Percentiles rank a stretch among this genome's conserved stretches.
phyloP scores from a whole-genome alignment of 2,888 invertebrate species.

The Clivina fossor region DNA sequence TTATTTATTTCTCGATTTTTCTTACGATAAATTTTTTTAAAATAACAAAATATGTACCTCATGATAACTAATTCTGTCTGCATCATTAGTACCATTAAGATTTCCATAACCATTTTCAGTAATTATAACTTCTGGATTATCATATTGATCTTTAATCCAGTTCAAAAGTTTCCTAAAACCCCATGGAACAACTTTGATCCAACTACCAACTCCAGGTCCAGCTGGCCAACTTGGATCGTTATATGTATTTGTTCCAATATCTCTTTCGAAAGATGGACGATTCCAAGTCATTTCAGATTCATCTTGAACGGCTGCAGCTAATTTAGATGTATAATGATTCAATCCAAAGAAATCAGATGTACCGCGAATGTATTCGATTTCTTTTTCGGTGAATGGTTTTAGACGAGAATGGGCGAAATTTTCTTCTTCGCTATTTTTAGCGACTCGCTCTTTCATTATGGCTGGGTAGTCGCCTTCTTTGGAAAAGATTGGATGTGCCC shows the following conservation, averaged over 20 bases:
- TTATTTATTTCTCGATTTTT: too few species aligned
- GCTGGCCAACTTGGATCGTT: conserved; percentile 42
- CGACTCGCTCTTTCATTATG: conserved; percentile 22
- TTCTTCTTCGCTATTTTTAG: conserved; percentile 23
- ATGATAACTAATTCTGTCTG: conserved; percentile 10
- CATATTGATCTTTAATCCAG: conserved; percentile 18
- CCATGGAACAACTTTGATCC: conserved; percentile 42
- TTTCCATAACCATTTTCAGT: conserved; percentile 20
- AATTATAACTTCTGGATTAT: conserved; percentile 12
- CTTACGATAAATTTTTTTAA: too few species aligned
- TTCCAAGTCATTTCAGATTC: too few species aligned
- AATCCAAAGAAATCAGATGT: conserved; percentile 55
- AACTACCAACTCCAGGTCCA: conserved; percentile 37
- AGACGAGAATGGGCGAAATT: conserved; percentile 21
- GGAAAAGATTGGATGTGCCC: conserved; percentile 40
- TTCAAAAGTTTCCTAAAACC: conserved; percentile 19
- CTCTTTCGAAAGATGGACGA: conserved; percentile 36
- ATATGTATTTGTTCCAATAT: conserved; percentile 31
- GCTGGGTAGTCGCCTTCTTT: conserved; percentile 31
- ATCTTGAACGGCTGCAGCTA: too few species aligned
- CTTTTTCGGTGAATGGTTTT: conserved; percentile 30
- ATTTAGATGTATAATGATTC: conserved; percentile 53
- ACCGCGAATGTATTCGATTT: conserved; percentile 45
- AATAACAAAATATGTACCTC: too few species aligned
- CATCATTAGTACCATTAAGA: conserved; percentile 1